phyloP scores from a whole-genome alignment of 1,140 invertebrate genomes.

The Lasaia peninsularis region DNA sequence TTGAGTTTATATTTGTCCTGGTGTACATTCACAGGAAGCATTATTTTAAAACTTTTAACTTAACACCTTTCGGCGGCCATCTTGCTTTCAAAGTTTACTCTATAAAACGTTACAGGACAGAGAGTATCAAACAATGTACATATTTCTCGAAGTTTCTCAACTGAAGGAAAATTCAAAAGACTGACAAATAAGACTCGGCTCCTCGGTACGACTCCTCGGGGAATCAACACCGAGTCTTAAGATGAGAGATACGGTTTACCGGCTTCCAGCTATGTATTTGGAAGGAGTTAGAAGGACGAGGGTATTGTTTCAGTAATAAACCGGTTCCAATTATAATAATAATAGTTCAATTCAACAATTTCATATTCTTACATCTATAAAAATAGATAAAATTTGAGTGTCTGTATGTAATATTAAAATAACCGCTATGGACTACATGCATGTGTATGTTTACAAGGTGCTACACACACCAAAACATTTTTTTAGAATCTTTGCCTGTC shows the following conservation, averaged over 20 bases:
- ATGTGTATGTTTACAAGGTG: too few species aligned
- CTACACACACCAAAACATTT: too few species aligned
- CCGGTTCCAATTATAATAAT: too few species aligned
- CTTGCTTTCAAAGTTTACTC: neutral
- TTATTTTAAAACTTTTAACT: neutral
- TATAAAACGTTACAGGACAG: slow-evolving; percentile 4
- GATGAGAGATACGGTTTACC: slow-evolving; percentile 5
- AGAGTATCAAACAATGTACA: slow-evolving; percentile 6
- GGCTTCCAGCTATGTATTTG: slow-evolving; percentile 1
- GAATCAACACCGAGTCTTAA: slow-evolving; percentile 5
- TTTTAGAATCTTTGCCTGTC: too few species aligned
- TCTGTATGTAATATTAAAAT: too few species aligned
- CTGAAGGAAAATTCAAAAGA: slow-evolving; percentile 6
- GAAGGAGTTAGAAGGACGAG: neutral
- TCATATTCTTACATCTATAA: too few species aligned
- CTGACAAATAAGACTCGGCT: slow-evolving; percentile 5
- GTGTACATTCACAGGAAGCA: neutral
- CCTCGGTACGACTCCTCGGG: neutral
- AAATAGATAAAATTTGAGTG: too few species aligned
- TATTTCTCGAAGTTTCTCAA: slow-evolving; percentile 10
- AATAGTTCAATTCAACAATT: too few species aligned
- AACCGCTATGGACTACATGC: too few species aligned
- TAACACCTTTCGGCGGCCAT: neutral
- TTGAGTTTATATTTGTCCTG: too few species aligned
- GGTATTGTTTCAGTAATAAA: neutral